Base-by-base conservation (phyloP, 2,888 invertebrate genomes). In the Meiosimyza decipiens region DNA sequence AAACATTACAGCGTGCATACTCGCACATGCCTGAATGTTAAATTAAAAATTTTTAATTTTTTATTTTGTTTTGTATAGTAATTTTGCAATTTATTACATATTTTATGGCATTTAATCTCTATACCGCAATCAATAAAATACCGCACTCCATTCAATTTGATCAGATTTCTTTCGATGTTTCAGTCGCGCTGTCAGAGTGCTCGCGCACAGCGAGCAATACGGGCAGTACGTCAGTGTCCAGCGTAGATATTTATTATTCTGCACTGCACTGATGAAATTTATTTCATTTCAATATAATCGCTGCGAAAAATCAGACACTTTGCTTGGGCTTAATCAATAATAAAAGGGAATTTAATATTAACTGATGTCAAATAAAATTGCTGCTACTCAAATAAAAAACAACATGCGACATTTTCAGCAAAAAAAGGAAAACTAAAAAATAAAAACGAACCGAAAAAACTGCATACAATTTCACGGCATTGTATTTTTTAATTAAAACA, bases 351-450 rank as follows among this genome's bases (percentile, higher is more conserved):
- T 70, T 70, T 54, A 62, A 70, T 70, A 70, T 70, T 70, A 70
- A 70, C 70, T 62, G 70, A 70, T 70, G 70, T 40, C 54, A 55
- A 70, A 70, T 62, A 70, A 70, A 69, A 69, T 18, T 67, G 57
- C 47, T 33, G 33, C 62, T 40, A 33, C 62, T 40, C 62, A 18
- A 28, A 40, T 40, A 40, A 57, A 57, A 50, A n/a, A 16, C 18
- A 50, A 64, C 3, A 22, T 9, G n/a, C 16, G 50, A n/a, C n/a
- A 64, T n/a, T 49, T 6, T 12, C 11, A 54, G 7, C 11, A 49
- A 16, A 18, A 57, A 57, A 60, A 22, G 50, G 22, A 50, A 9
- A 51, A 62, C 11, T 3, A 62, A 22, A 52, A 28, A 50, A 22
- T 22, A 50, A 13, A 50, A 13, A 50, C 12, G 12, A 49, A 7